Percentiles rank a stretch among this genome's conserved stretches.
phyloP scores from a whole-genome alignment of 2,113 vertebrate genomes.

The Fulica atra region DNA sequence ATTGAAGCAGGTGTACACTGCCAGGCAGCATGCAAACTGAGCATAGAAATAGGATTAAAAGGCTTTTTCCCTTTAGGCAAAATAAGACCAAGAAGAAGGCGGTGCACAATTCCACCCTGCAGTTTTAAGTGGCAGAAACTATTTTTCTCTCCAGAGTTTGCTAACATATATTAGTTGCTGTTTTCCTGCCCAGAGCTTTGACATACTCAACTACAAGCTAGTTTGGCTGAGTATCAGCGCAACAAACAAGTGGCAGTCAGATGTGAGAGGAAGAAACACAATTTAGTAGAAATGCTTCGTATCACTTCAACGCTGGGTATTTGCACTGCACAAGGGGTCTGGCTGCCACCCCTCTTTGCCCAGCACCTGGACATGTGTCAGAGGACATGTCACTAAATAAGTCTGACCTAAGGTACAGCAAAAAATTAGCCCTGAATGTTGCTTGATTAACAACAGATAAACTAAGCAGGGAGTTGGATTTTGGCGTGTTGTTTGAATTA shows the following conservation, averaged over 20 bases:
- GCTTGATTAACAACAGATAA: neutral
- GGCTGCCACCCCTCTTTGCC: neutral
- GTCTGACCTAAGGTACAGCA: neutral
- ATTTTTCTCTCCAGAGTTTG: neutral
- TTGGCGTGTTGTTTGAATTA: conserved; percentile 15
- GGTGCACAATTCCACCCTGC: neutral
- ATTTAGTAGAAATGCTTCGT: neutral
- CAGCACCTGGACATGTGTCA: neutral
- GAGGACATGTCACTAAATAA: neutral
- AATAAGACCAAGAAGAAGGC: neutral
- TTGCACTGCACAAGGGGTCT: neutral
- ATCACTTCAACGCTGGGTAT: neutral
- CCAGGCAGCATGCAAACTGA: neutral
- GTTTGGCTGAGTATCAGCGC: neutral
- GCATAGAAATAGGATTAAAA: neutral
- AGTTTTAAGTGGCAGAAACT: conserved; percentile 13
- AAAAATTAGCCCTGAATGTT: neutral
- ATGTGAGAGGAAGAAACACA: neutral
- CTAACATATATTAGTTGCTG: neutral
- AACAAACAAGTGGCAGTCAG: neutral
- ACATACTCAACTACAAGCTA: neutral
- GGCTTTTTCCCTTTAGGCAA: conserved; percentile 22
- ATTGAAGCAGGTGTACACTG: neutral
- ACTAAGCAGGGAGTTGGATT: neutral
- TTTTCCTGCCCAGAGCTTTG: conserved; percentile 44